These are phyloP conservation scores for Okapia johnstoni DNA, from an alignment of 2,113 vertebrate species.

Conservation along the genomic window DNA sequence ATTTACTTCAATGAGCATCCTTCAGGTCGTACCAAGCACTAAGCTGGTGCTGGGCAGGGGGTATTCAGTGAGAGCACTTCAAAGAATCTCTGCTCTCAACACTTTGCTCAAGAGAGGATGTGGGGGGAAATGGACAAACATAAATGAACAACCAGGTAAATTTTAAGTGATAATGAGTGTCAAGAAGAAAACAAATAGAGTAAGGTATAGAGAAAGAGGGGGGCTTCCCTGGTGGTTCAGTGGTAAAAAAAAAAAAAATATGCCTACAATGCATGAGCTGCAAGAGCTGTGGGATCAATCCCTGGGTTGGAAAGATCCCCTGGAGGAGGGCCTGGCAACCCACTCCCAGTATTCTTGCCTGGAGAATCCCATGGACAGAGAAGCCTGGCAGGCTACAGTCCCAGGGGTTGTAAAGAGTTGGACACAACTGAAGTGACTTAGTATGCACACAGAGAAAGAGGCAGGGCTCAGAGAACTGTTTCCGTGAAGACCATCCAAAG, in stretches of 20 bases:
- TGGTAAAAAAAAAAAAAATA: neutral
- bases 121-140: neutral
- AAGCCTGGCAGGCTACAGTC: neutral
- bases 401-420: neutral
- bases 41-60: neutral
- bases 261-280: neutral
- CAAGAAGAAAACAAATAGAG: neutral
- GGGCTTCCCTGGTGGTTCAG: neutral
- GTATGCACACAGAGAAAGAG: neutral
- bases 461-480: neutral
- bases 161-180: neutral
- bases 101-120: neutral
- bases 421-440: neutral
- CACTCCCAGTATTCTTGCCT: neutral
- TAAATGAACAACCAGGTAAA: neutral
- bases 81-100: neutral
- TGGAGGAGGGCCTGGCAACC: neutral
- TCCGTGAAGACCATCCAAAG: neutral
- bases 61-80: neutral
- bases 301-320: neutral
- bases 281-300: neutral
- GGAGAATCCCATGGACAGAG: neutral
- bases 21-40: neutral
- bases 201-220: neutral
- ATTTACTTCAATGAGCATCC: neutral